Conservation (phyloP, 2,888 invertebrate species). For the Watsonalla binaria region DNA sequence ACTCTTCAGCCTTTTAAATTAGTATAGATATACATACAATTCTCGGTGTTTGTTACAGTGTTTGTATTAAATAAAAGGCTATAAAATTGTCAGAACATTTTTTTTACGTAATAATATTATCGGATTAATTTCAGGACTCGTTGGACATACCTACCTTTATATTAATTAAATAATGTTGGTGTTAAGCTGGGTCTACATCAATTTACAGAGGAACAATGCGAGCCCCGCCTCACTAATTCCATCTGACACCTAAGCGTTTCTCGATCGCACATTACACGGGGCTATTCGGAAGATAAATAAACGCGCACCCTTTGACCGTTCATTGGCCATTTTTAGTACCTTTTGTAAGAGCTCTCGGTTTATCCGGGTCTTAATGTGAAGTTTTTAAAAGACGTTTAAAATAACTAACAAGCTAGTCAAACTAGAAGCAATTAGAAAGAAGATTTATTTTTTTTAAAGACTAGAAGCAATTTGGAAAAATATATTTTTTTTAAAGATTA, state of each 20-base stretch:
- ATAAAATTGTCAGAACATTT: no score
- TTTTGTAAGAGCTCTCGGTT: constrained; percentile 13
- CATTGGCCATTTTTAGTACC: constrained; percentile 32
- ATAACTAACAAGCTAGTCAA: no score
- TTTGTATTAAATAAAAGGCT: no score
- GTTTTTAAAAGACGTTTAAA: neutral
- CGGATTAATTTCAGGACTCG: no score
- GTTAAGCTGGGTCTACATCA: constrained; percentile 24
- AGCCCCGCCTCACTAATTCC: constrained; percentile 33
- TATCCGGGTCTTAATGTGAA: constrained; percentile 18
- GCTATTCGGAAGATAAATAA: constrained; percentile 37
- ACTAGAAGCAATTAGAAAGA: no score
- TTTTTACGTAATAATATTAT: no score
- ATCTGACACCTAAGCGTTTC: constrained; percentile 44
- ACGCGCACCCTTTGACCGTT: constrained; percentile 27
- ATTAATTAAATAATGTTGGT: neutral
- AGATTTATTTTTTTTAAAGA: no score
- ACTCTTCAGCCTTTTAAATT: no score
- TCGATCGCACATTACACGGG: constrained; percentile 38
- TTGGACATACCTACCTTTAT: neutral
- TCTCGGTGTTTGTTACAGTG: no score
- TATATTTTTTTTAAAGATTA: no score
- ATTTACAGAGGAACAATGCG: constrained; percentile 38
- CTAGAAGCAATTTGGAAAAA: no score
- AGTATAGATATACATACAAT: no score